Evolutionary conservation across 2,888 invertebrate species (phyloP), one percentile per base, ranked within the genome.

Genomic region (Cerastis leucographa): DNA sequence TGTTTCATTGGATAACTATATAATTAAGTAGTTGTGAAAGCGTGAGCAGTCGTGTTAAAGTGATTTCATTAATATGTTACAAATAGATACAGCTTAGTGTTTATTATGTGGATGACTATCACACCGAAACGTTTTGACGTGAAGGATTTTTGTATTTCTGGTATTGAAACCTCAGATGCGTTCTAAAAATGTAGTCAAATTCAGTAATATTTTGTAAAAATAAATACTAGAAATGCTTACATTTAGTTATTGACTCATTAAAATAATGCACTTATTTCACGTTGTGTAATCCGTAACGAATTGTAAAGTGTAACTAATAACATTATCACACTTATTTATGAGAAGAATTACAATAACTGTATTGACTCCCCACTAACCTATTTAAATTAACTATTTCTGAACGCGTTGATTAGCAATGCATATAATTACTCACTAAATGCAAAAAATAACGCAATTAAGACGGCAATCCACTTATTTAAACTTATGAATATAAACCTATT

Each of bases 1-100:
- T 64, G 64, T 64, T 64, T n/a, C 64, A 42, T 42, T 3, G 42
- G 42, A 8, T 64, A n/a, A 35, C 35, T 35, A n/a, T n/a, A n/a
- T n/a, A 35, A n/a, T n/a, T 14, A 62, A n/a, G n/a, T 62, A 44
- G 22, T 29, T 68, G 56, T 73, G 74, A 73, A 74, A 77, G 77
- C 68, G 69, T 74, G n/a, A 66, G 69, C 65, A 67, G 67, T 69
- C 40, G 42, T 64, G 64, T 64, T 42, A 14, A n/a, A 64, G 40
- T 42, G 42, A 42, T 64, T 77, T 70, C 71, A 83, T 76, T 73
- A 78, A 70, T 80, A 73, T 14, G 72, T 73, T 73, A 78, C 75
- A 71, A 77, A 80, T 77, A 29, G 72, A 78, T 59, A 74, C 69
- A 35, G 65, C 42, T 74, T 67, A 75, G 64, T 64, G 51, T 66